A percentile compares a stretch with the other conserved stretches of the same genome.
phyloP scores from a whole-genome alignment of 2,797 vertebrate genomes.

The Scyliorhinus canicula region DNA sequence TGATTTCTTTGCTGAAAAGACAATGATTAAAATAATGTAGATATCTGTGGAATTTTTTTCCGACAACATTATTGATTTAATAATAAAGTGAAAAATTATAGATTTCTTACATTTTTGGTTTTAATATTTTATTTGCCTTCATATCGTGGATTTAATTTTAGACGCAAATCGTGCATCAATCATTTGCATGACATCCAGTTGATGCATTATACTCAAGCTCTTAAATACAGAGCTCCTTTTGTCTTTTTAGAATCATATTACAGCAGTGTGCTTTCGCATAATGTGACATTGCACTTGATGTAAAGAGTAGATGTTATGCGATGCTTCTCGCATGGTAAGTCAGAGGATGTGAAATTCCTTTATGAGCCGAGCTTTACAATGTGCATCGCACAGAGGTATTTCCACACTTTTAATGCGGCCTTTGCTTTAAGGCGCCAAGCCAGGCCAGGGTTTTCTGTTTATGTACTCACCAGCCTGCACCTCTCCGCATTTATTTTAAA shows the following conservation, averaged over 20 bases:
- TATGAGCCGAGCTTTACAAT: not conserved
- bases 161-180: not conserved
- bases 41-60: slow-evolving; percentile 9
- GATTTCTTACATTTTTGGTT: not conserved
- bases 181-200: not conserved
- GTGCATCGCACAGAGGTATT: not conserved
- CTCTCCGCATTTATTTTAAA: not conserved
- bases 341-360: not conserved
- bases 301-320: not conserved
- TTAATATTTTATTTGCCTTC: not conserved
- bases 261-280: not conserved
- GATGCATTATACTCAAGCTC: not conserved
- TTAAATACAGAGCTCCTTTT: not conserved
- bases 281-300: not conserved
- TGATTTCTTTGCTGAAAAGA: slow-evolving; percentile 26
- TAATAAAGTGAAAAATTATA: slow-evolving; percentile 28
- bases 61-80: not conserved
- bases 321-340: not conserved
- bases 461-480: not conserved
- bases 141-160: not conserved
- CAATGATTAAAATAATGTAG: slow-evolving; percentile 29
- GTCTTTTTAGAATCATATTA: not conserved
- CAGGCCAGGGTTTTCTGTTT: not conserved
- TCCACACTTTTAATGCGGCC: not conserved
- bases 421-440: not conserved